Evolutionary conservation across 2,113 vertebrate species (phyloP).

Genomic region (Pithys albifrons): DNA sequence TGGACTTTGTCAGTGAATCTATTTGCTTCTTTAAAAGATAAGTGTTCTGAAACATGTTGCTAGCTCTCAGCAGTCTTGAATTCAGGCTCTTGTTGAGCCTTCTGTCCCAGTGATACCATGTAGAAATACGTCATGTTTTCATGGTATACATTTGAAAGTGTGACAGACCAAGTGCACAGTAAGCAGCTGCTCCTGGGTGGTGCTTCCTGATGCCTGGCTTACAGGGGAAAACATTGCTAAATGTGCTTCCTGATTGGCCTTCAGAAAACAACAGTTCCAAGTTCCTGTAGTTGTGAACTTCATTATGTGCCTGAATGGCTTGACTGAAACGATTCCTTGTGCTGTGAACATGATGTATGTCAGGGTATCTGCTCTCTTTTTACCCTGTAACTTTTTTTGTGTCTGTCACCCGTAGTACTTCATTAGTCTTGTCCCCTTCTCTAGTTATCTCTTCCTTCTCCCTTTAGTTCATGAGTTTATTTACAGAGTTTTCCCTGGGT

Average conservation of each 20-base stretch:
- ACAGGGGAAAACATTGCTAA: neutral
- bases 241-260: neutral
- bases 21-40: neutral
- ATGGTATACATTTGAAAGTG: neutral
- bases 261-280: neutral
- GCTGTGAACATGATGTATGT: neutral
- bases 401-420: neutral
- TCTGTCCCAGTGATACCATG: neutral
- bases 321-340: neutral
- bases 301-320: neutral
- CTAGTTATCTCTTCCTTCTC: neutral
- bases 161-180: neutral
- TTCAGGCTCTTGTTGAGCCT: neutral
- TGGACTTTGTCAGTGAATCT: neutral
- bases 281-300: neutral
- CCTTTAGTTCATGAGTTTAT: neutral
- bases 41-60: neutral
- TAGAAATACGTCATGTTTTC: neutral
- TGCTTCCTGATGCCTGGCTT: neutral
- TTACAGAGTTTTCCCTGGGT: neutral
- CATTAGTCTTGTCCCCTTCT: neutral
- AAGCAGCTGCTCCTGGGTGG: neutral
- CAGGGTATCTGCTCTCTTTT: neutral
- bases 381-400: neutral
- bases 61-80: neutral